Base-by-base conservation (phyloP, 2,797 vertebrate genomes). In the Cyclopterus lumpus region DNA sequence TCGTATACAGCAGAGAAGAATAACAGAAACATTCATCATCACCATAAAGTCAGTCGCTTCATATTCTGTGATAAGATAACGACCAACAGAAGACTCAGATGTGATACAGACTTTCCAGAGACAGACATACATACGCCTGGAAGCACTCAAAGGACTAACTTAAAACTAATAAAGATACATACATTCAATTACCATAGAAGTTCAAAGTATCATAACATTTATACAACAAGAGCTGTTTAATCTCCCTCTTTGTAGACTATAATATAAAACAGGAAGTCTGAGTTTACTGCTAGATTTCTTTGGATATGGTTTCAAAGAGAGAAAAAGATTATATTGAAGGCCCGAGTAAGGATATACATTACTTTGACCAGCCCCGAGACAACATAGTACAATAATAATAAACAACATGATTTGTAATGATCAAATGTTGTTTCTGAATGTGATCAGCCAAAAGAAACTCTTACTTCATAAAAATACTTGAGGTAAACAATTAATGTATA, bases 41-140 rank as follows among this genome's bases (percentile, higher is more conserved):
- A 40, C 3, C 15, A 8, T 26, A 18, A 26, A 44, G 15, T 16
- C 16, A 62, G 48, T 51, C 48, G 10, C 48, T 51, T 51, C 22
- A 6, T 14, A 51, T 51, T 51, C 62, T 49, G 62, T 38, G 18
- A 66, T 49, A 54, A 61, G 48, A 64, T 57, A 26, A 46, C 71
- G 53, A 67, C 54, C 67, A 71, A 30, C 38, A 67, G 26, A 74
- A 24, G 28, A 5, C 58, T 67, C 44, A 22, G 46, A 67, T 72
- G 57, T 51, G 28, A 75, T 49, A 26, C 22, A n/a, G 20, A 28
- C 32, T 49, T 5, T 36, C 16, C 3, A 58, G 34, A 59, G 54
- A 79, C 55, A 73, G 58, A 63, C 48, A 57, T 15, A 54, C n/a
- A n/a, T n/a, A n/a, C 34, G 68, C 60, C 46, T 72, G 61, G 67